phyloP scores from a whole-genome alignment of 2,797 vertebrate species.

The Taenioides sp. region DNA sequence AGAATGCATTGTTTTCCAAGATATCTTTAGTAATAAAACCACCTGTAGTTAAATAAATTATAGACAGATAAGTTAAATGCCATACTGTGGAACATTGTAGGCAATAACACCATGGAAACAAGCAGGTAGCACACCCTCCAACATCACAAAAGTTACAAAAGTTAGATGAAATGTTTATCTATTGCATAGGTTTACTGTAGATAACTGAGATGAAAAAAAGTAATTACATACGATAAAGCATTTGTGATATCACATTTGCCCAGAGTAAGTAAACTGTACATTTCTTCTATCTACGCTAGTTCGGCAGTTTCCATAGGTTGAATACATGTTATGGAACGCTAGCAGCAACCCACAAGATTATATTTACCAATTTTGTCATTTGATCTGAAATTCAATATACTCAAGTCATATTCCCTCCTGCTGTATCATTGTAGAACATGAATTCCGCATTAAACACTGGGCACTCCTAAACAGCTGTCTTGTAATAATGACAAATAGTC shows the following conservation, averaged over 20 bases:
- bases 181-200: neutral
- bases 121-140: too few species aligned
- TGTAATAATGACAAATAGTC: constrained; percentile 72
- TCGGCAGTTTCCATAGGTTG: neutral
- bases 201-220: neutral
- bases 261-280: too few species aligned
- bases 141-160: too few species aligned
- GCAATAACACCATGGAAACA: too few species aligned
- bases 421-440: neutral
- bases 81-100: too few species aligned
- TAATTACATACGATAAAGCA: neutral
- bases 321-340: too few species aligned
- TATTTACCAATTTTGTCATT: neutral
- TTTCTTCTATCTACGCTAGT: neutral
- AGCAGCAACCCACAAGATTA: neutral
- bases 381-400: neutral
- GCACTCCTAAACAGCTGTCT: constrained; percentile 63
- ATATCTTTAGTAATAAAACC: too few species aligned
- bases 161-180: too few species aligned
- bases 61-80: too few species aligned
- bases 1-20: too few species aligned
- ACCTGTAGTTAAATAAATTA: too few species aligned
- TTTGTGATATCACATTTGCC: too few species aligned
- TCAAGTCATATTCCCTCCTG: neutral
- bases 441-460: constrained; percentile 27